Conservation (phyloP, 2,797 vertebrate species). For the Myripristis murdjan region DNA sequence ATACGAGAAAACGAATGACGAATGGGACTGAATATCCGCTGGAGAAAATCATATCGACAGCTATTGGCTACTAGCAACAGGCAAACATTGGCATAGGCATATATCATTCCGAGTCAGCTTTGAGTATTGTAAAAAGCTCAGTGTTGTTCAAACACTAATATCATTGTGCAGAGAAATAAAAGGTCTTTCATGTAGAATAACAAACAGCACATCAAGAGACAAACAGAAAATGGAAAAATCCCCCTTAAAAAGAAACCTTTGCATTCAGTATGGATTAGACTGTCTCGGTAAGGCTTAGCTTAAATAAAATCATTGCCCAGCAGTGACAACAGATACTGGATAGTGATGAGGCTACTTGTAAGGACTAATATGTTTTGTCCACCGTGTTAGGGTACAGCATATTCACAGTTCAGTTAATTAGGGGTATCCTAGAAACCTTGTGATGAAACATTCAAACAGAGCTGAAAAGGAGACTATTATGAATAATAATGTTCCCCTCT, state of each 20-base stretch:
- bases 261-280: constrained; percentile 45
- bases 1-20: too few species aligned
- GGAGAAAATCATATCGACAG: not conserved
- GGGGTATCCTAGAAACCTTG: not conserved
- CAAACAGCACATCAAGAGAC: constrained; percentile 31
- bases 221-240: constrained; percentile 7
- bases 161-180: constrained; percentile 14
- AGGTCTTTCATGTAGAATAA: constrained; percentile 11
- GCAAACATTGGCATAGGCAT: not conserved
- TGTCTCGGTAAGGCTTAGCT: constrained; percentile 45
- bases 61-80: not conserved
- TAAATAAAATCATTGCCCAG: constrained; percentile 21
- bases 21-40: too few species aligned
- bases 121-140: constrained; percentile 23
- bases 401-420: constrained; percentile 22
- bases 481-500: constrained; percentile 4
- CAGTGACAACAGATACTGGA: constrained; percentile 26
- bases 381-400: not conserved
- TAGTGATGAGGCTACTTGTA: constrained; percentile 4
- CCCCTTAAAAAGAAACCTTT: constrained; percentile 14
- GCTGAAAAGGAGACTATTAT: not conserved
- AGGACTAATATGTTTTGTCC: not conserved
- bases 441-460: constrained; percentile 12
- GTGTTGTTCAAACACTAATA: constrained; percentile 27
- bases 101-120: not conserved